Base-by-base conservation (phyloP, 2,113 vertebrate genomes). In the Ardeotis arabs region DNA sequence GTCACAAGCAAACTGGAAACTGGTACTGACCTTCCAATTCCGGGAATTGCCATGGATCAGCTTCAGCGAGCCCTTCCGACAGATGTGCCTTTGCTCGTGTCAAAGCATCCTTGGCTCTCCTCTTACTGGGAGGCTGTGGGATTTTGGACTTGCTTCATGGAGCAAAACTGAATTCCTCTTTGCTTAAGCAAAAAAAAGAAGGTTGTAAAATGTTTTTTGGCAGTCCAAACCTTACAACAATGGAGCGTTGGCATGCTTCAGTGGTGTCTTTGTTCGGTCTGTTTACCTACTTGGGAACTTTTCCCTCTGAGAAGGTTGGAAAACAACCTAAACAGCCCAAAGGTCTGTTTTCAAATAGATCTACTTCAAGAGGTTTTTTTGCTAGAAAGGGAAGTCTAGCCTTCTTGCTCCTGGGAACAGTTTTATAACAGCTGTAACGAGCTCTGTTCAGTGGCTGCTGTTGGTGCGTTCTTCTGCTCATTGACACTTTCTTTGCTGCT, bases 211-310 rank as follows among this genome's bases (percentile, higher is more conserved):
- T 63, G 37, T 12, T 70, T 93, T 83, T 68, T 82, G 56, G 41
- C 0, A 2, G 22, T 55, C 63, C 31, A 44, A 4, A 55, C 66
- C n/a, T 12, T 73, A 15, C 10, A 73, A 78, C 85, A 92, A 11
- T 83, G 68, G 79, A 74, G 59, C 10, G 0, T 10, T 90, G 75
- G 50, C 66, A 17, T 1, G 25, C 52, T 70, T 85, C 85, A 81
- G 47, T 75, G 52, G 53, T 0, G 28, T 45, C 82, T 81, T 90
- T 96, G 80, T 93, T 85, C 73, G 64, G 19, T 64, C 60, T 92
- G 73, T 91, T 95, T 94, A 87, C 76, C 85, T 93, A 10, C 80
- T 86, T 17, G 15, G 88, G 50, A 93, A 79, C 39, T 49, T 93
- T 10, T 78, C 28, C n/a, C 33, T 84, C 87, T 78, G 86, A 81